Conservation (phyloP, 1,140 invertebrate species). For the Psilanteris sp. region DNA sequence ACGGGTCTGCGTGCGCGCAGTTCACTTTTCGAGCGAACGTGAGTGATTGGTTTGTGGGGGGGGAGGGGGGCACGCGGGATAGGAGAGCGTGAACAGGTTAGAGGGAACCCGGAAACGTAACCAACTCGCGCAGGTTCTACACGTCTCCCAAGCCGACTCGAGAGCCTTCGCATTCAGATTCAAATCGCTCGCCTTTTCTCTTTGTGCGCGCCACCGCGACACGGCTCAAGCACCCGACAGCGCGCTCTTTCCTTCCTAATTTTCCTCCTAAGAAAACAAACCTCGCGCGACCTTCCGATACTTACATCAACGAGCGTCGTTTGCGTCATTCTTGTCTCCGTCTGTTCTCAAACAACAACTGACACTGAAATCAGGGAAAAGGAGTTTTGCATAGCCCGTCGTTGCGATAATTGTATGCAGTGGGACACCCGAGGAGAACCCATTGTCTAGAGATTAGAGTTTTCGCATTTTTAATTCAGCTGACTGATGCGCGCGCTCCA, state of each 20-base stretch:
- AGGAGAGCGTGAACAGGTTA: conserved; percentile 51
- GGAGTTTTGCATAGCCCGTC: conserved; percentile 29
- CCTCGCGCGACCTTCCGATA: conserved; percentile 56
- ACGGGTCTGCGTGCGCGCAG: no score
- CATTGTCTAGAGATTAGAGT: conserved; percentile 46
- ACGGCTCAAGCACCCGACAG: conserved; percentile 45
- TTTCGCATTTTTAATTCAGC: conserved; percentile 40
- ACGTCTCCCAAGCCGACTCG: conserved; percentile 63
- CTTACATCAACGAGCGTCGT: conserved; percentile 45
- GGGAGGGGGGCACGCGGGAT: no score
- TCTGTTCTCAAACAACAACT: conserved; percentile 48
- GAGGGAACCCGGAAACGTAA: conserved; percentile 56
- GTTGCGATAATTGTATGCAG: conserved; percentile 43
- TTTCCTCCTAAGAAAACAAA: conserved; percentile 67
- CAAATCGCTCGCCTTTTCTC: conserved; percentile 61
- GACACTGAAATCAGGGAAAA: conserved; percentile 38
- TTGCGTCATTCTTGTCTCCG: conserved; percentile 14
- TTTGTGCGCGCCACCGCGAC: conserved; percentile 66
- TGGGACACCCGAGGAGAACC: conserved; percentile 25
- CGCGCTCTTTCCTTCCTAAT: conserved; percentile 57
- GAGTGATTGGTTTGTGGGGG: no score
- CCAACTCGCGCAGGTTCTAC: conserved; percentile 63
- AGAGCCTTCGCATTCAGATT: conserved; percentile 63
- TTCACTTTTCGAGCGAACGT: no score
- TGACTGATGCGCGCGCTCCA: conserved; percentile 14